These are phyloP conservation scores for Cheirogaleus medius DNA, from an alignment of 2,113 vertebrate species.

Conservation along the genomic window DNA sequence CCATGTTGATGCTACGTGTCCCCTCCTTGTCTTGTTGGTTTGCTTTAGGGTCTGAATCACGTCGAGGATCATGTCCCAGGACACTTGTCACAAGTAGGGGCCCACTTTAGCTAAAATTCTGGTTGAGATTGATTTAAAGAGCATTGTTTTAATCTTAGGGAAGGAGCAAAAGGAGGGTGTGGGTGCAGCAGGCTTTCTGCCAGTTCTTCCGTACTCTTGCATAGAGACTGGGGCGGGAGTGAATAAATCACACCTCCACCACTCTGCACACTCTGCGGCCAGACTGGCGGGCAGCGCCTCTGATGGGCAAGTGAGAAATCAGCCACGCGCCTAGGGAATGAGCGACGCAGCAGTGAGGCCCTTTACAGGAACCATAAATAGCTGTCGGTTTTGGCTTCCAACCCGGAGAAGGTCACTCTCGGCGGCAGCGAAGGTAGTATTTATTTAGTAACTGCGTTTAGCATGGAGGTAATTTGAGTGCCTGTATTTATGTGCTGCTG, in stretches of 20 bases:
- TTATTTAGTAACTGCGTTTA: not conserved
- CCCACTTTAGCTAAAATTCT: accelerated
- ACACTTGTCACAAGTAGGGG: not conserved
- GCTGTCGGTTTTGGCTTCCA: not conserved
- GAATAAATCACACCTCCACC: accelerated
- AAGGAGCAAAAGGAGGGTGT: not conserved
- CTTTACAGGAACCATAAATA: not conserved
- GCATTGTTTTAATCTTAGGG: not conserved
- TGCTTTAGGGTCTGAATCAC: not conserved
- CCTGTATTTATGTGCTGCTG: not conserved
- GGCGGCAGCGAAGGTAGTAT: not conserved
- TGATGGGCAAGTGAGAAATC: not conserved
- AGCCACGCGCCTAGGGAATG: not conserved
- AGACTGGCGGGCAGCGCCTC: accelerated
- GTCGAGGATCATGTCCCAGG: not conserved
- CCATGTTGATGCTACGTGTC: accelerated
- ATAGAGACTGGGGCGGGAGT: not conserved
- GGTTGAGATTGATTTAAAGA: not conserved
- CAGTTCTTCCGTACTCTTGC: not conserved
- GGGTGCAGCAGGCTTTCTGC: not conserved
- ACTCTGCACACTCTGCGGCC: accelerated
- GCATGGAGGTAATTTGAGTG: not conserved
- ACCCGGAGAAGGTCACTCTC: not conserved
- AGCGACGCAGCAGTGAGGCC: not conserved
- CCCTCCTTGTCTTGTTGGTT: accelerated